Percentiles rank a stretch among this genome's conserved stretches.
Evolutionary conservation across 2,113 vertebrate species (phyloP).

Genomic region (Lasiurus borealis): DNA sequence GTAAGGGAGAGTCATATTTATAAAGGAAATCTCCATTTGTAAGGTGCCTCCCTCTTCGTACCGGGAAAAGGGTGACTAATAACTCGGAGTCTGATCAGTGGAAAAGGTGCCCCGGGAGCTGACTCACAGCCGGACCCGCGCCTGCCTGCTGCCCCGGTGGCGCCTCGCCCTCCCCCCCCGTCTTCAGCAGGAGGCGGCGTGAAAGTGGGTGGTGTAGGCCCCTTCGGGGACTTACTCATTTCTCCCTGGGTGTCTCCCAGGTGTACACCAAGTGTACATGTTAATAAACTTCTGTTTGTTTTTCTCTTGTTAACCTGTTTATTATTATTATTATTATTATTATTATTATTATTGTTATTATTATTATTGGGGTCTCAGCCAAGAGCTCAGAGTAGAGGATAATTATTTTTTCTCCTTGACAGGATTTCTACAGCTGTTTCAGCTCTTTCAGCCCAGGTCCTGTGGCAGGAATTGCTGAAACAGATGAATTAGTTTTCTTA

Average conservation of each 20-base stretch:
- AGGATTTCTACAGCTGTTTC: not conserved
- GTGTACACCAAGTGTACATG: not conserved
- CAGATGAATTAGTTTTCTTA: not conserved
- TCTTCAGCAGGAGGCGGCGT: not conserved
- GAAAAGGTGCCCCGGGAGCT: not conserved
- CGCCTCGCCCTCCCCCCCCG: not conserved
- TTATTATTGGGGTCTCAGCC: not conserved
- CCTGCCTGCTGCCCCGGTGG: not conserved
- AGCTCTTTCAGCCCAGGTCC: not conserved
- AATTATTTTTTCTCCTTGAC: not conserved
- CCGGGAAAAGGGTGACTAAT: not conserved
- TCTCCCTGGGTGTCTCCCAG: not conserved
- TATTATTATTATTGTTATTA: too few species aligned
- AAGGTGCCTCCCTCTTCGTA: not conserved
- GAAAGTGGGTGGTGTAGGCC: not conserved
- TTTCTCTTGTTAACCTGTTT: not conserved
- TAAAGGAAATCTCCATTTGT: not conserved
- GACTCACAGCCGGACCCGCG: not conserved
- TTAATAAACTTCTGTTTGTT: constrained; percentile 47
- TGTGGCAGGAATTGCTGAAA: not conserved
- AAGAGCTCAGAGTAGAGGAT: not conserved
- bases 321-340: too few species aligned
- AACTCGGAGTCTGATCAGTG: not conserved
- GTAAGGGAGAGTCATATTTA: not conserved
- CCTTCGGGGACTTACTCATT: not conserved